Evolutionary conservation across 1,140 invertebrate genomes (phyloP).

Genomic region (Polypedilum vanderplanki): DNA sequence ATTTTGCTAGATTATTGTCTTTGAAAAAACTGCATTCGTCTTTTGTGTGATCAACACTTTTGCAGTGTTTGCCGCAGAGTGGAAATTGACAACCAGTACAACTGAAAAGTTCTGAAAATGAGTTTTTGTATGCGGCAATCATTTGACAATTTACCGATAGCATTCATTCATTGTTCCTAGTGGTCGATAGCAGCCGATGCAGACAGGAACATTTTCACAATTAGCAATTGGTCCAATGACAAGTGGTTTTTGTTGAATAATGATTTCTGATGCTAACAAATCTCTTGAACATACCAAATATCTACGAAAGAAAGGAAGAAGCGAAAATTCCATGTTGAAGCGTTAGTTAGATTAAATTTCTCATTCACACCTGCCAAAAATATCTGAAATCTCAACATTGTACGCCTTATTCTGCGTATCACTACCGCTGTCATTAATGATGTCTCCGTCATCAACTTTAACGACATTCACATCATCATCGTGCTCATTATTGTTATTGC

Average conservation of each 20-base stretch:
- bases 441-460: not conserved
- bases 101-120: slow-evolving; percentile 37
- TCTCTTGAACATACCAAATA: slow-evolving; percentile 59
- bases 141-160: slow-evolving; percentile 3
- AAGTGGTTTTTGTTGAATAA: slow-evolving; percentile 57
- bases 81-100: slow-evolving; percentile 59
- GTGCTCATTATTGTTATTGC: not conserved
- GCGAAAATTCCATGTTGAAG: not conserved
- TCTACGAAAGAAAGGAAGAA: slow-evolving; percentile 32
- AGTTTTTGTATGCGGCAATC: too few species aligned
- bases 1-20: slow-evolving; percentile 19
- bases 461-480: not conserved
- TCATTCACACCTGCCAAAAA: slow-evolving; percentile 44
- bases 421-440: not conserved
- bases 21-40: slow-evolving; percentile 9
- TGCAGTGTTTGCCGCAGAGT: slow-evolving; percentile 52
- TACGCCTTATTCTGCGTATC: slow-evolving; percentile 37
- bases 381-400: slow-evolving; percentile 46
- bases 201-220: slow-evolving; percentile 52
- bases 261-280: slow-evolving; percentile 54
- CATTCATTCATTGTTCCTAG: slow-evolving; percentile 32
- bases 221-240: slow-evolving; percentile 58
- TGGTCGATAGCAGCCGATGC: slow-evolving; percentile 59
- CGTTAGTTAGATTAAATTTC: not conserved
- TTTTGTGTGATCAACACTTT: slow-evolving; percentile 36